These are phyloP conservation scores for Theretra japonica DNA, from an alignment of 2,888 invertebrate genomes.

Conservation along the genomic window DNA sequence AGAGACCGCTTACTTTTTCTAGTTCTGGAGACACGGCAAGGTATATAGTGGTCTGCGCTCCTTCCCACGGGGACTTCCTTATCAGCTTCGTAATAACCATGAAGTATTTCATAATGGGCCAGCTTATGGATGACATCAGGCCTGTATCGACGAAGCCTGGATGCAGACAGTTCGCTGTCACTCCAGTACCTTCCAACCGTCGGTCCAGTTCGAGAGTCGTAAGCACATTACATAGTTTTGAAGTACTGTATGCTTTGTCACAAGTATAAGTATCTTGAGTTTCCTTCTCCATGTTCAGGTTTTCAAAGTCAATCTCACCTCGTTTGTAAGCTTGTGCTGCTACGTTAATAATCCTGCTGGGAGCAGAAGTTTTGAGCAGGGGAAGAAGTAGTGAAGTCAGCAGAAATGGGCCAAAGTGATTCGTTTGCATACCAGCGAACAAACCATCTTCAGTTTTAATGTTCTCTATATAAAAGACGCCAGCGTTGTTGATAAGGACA, in stretches of 20 bases:
- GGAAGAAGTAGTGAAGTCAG: constrained; percentile 86
- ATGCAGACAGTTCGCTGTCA: constrained; percentile 91
- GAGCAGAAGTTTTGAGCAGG: constrained; percentile 65
- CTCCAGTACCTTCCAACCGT: constrained; percentile 87
- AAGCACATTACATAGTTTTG: constrained; percentile 90
- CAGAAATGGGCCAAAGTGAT: constrained; percentile 87
- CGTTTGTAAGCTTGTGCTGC: constrained; percentile 60
- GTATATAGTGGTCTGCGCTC: constrained; percentile 83
- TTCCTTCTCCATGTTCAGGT: constrained; percentile 57
- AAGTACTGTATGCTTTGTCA: constrained; percentile 67
- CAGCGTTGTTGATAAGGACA: constrained; percentile 87
- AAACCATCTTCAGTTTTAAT: constrained; percentile 85
- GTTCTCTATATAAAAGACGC: constrained; percentile 68
- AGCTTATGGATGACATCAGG: constrained; percentile 82
- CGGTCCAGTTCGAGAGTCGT: constrained; percentile 89
- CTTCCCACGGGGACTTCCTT: constrained; percentile 62
- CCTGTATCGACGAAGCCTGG: constrained; percentile 88
- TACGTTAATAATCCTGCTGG: constrained; percentile 70
- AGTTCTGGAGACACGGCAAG: constrained; percentile 82
- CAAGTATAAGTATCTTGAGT: constrained; percentile 41
- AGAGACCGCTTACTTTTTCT: constrained; percentile 84
- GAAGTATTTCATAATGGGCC: constrained; percentile 56
- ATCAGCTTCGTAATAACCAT: constrained; percentile 58
- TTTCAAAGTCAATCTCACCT: constrained; percentile 57
- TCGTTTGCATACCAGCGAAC: constrained; percentile 83